Base-by-base conservation (phyloP, 1,140 invertebrate species). In the Batillaria attramentaria region DNA sequence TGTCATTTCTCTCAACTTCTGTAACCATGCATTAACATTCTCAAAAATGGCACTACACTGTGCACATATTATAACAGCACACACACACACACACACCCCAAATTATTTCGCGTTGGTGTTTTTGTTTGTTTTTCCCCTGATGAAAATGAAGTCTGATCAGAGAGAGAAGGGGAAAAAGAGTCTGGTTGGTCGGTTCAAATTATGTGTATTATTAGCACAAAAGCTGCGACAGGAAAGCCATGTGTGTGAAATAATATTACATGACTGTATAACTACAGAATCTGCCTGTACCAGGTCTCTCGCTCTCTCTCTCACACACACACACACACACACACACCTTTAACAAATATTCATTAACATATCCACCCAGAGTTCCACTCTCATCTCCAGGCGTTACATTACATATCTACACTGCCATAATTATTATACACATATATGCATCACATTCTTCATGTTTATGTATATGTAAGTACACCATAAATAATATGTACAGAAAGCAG, bases 261-360 rank as follows among this genome's bases (percentile, higher is more conserved):
- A n/a, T n/a, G n/a, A n/a, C n/a, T n/a, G n/a, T n/a, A n/a, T n/a
- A n/a, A n/a, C n/a, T 62, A 10, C 57, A 62, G 3, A n/a, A 62
- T 62, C 16, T 8, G 62, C 28, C 31, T 1, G 62, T 35, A 65
- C 62, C 62, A 35, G 62, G 6, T 16, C 8, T 6, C n/a, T 16
- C 57, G 6, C n/a, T 16, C 57, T 16, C 57, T 16, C 57, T 16
- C n/a, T 6, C 57, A 10, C 57, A 62, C 57, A 10, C 57, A 10
- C 57, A 62, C 57, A 62, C 57, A 62, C 57, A 62, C 57, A 62
- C 57, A 62, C 57, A 62, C 57, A n/a, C 57, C n/a, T n/a, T n/a
- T n/a, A n/a, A 62, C 57, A 62, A 8, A n/a, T 28, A 62, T 28
- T n/a, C n/a, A 28, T 28, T n/a, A 18, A 28, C 57, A 62, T 28